These are phyloP conservation scores for Papilio machaon DNA, from an alignment of 1,140 invertebrate genomes.

Conservation along the genomic window DNA sequence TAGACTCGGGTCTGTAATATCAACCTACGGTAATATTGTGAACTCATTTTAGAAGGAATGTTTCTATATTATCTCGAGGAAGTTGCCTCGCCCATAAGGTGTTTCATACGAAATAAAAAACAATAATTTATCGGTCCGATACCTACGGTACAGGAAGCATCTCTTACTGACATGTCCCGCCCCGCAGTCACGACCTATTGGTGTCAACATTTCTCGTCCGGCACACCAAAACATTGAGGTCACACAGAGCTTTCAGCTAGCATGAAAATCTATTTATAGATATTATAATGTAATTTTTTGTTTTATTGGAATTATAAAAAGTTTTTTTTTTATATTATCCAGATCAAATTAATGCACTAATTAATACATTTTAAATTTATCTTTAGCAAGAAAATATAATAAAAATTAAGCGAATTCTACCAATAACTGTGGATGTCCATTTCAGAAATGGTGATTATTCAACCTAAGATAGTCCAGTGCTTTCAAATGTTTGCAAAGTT, in stretches of 20 bases:
- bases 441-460: too few species aligned
- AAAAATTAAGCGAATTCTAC: too few species aligned
- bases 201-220: neutral
- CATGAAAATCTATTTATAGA: neutral
- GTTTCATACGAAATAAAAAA: neutral
- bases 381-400: too few species aligned
- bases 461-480: too few species aligned
- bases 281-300: too few species aligned
- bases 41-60: neutral
- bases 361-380: too few species aligned
- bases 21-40: too few species aligned
- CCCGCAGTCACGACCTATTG: neutral
- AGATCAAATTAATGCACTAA: too few species aligned
- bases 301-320: too few species aligned
- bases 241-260: neutral
- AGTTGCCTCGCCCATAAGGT: neutral
- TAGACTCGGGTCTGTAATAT: neutral
- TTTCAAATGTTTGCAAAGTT: too few species aligned
- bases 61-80: neutral
- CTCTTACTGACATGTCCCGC: conserved; percentile 10
- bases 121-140: conserved; percentile 17
- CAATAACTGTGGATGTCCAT: too few species aligned
- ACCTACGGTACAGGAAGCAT: neutral
- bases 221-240: neutral
- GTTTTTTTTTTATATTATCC: too few species aligned